Conservation (phyloP, 2,888 invertebrate genomes). For the Xanthostigma xanthostigma region DNA sequence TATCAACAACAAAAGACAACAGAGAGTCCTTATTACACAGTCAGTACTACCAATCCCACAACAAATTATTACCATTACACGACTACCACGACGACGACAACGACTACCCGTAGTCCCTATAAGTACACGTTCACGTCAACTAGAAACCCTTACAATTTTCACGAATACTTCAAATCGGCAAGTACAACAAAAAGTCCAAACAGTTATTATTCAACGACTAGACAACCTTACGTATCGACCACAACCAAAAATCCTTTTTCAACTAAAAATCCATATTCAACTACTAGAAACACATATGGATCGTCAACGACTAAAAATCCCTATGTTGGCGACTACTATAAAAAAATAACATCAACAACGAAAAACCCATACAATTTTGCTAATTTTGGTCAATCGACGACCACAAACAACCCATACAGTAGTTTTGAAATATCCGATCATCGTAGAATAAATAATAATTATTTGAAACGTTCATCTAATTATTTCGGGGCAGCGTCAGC, state of each 20-base stretch:
- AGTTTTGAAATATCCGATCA: conserved; percentile 10
- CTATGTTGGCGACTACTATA: conserved; percentile 31
- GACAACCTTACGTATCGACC: conserved; percentile 8
- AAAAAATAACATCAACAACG: conserved; percentile 34
- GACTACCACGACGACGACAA: conserved; percentile 30
- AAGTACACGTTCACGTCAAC: conserved; percentile 13
- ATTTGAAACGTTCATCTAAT: conserved; percentile 33
- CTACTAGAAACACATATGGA: conserved; percentile 10
- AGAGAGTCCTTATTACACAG: conserved; percentile 5
- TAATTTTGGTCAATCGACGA: conserved; percentile 24
- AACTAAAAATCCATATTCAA: conserved; percentile 14
- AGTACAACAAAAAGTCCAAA: conserved; percentile 14
- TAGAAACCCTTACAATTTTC: conserved; percentile 19
- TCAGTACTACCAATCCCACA: conserved; percentile 11
- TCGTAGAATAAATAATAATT: conserved; percentile 25
- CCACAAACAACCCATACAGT: conserved; percentile 18
- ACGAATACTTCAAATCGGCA: conserved; percentile 12
- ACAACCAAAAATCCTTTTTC: conserved; percentile 17
- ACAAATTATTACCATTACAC: neutral
- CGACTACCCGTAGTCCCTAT: conserved; percentile 17
- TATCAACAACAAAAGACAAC: conserved; percentile 4
- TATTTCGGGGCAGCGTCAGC: conserved; percentile 27
- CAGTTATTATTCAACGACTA: conserved; percentile 11
- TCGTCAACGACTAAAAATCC: conserved; percentile 38
- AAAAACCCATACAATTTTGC: conserved; percentile 36